A percentile compares a stretch with the other conserved stretches of the same genome.
Conservation (phyloP, 2,888 invertebrate genomes). For the Brachynemurus nebulosus region DNA sequence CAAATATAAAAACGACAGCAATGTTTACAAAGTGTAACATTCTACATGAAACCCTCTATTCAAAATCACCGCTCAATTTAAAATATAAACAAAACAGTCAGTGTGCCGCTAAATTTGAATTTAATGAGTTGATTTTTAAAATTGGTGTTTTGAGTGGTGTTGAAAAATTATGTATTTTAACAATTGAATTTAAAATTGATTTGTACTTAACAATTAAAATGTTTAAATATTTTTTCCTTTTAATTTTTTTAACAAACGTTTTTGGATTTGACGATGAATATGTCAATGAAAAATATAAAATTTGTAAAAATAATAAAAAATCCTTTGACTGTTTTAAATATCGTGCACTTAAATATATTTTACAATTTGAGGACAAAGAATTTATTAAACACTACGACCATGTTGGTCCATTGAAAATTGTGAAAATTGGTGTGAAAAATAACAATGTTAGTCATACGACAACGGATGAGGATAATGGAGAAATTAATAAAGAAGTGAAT, state of each 20-base stretch:
- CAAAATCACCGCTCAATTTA: too few relatives aligned
- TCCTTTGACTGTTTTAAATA: constrained; percentile 8
- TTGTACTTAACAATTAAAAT: too few relatives aligned
- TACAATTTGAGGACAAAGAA: not conserved
- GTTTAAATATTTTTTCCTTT: not conserved
- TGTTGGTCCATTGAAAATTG: constrained; percentile 20
- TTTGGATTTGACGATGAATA: constrained; percentile 6
- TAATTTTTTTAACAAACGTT: not conserved
- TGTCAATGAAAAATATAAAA: constrained; percentile 5
- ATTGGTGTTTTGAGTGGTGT: too few relatives aligned
- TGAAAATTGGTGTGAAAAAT: constrained; percentile 18
- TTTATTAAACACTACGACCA: constrained; percentile 1
- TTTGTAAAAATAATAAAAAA: constrained; percentile 3
- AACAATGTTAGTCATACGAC: constrained; percentile 3
- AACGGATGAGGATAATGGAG: constrained; percentile 9
- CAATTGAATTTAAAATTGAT: too few relatives aligned
- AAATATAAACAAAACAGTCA: too few relatives aligned
- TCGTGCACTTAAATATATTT: constrained; percentile 1
- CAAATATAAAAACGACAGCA: not conserved
- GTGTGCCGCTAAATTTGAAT: too few relatives aligned
- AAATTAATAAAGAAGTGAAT: too few relatives aligned
- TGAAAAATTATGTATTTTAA: too few relatives aligned
- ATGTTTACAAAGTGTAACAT: not conserved
- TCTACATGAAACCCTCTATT: too few relatives aligned
- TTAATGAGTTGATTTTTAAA: too few relatives aligned